Percentiles rank a stretch among this genome's conserved stretches.
Evolutionary conservation across 1,140 invertebrate genomes (phyloP).

Genomic region (Lasaia peninsularis): DNA sequence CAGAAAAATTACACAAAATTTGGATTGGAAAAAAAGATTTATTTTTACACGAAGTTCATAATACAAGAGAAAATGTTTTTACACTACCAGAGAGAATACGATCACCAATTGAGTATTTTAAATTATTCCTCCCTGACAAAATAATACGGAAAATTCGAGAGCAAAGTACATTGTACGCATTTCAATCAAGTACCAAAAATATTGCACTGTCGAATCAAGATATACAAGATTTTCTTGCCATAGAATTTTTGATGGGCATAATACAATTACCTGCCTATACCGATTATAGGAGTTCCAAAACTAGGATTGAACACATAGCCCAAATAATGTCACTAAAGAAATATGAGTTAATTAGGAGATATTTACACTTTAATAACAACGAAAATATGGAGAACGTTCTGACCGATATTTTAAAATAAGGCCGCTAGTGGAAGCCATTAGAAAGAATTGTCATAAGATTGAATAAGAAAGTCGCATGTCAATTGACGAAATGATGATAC

Average conservation of each 20-base stretch:
- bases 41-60: no score
- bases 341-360: not conserved
- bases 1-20: no score
- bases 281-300: not conserved
- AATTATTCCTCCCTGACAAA: not conserved
- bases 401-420: not conserved
- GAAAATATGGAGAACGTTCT: no score
- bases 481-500: conserved; percentile 4
- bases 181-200: no score
- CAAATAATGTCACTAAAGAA: not conserved
- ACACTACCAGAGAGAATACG: not conserved
- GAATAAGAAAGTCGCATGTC: not conserved
- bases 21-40: no score
- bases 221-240: not conserved
- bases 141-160: not conserved
- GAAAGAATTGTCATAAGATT: conserved; percentile 1
- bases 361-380: not conserved
- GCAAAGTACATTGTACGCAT: not conserved
- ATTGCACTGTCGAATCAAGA: not conserved
- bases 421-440: not conserved
- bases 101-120: not conserved
- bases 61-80: not conserved
- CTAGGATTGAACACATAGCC: not conserved
- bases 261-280: not conserved
- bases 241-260: not conserved